A percentile compares a stretch with the other conserved stretches of the same genome.
These are phyloP conservation scores for Mythimna pallens DNA, from an alignment of 2,888 invertebrate species.

Conservation along the genomic window DNA sequence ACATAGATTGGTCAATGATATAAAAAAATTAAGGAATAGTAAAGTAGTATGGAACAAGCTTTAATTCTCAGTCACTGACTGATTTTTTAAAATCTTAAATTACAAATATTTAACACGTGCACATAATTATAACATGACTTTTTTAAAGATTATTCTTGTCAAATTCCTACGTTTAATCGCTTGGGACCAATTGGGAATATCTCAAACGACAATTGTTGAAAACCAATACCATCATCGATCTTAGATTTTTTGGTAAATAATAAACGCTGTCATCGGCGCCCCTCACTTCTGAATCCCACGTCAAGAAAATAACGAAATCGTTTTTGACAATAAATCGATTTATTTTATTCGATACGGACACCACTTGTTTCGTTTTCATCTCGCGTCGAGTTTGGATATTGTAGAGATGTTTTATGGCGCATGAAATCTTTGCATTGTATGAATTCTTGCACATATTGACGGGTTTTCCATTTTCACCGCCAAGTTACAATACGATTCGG, in stretches of 20 bases:
- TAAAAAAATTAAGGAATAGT: too few species aligned
- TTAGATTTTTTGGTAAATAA: conserved; percentile 70
- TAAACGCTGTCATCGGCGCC: conserved; percentile 76
- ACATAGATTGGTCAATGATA: too few species aligned
- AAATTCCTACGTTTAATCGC: background rate
- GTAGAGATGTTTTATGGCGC: conserved; percentile 87
- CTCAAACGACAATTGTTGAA: conserved; percentile 52
- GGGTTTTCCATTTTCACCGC: conserved; percentile 87
- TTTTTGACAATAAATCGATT: conserved; percentile 88
- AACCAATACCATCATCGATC: conserved; percentile 63
- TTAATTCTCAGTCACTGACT: background rate
- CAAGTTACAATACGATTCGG: conserved; percentile 81
- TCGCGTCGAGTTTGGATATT: conserved; percentile 80
- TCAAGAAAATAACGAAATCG: conserved; percentile 85
- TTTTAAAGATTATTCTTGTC: background rate
- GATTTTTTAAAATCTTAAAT: background rate
- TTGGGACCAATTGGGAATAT: conserved; percentile 23
- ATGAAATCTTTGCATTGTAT: conserved; percentile 88
- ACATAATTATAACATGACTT: background rate
- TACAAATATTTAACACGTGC: background rate
- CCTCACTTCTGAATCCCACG: conserved; percentile 75
- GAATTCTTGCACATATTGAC: conserved; percentile 76
- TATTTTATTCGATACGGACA: conserved; percentile 88
- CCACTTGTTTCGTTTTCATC: conserved; percentile 82
- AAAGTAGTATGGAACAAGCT: too few species aligned